A percentile compares a stretch with the other conserved stretches of the same genome.
These are phyloP conservation scores for Seira musarum DNA, from an alignment of 2,888 invertebrate genomes.

Conservation along the genomic window DNA sequence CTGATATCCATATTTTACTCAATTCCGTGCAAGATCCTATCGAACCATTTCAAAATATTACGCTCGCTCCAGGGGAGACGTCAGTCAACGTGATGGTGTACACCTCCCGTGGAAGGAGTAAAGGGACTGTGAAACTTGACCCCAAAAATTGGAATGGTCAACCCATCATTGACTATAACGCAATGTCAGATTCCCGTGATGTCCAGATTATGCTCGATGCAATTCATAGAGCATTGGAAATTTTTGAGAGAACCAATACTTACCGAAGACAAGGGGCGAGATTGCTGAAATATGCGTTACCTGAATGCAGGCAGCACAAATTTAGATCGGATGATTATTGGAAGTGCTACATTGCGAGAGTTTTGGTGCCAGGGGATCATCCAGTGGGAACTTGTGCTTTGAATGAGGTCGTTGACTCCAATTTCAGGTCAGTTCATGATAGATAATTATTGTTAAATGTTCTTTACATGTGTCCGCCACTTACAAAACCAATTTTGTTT, in stretches of 20 bases:
- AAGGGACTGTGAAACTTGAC: conserved; percentile 35
- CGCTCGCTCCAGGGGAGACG: neutral
- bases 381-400: conserved; percentile 27
- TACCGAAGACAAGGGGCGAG: conserved; percentile 33
- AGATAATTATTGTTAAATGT: too few relatives aligned
- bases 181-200: conserved; percentile 26
- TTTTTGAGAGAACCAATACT: conserved; percentile 19
- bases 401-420: conserved; percentile 47
- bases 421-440: conserved; percentile 39
- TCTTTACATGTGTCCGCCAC: too few relatives aligned
- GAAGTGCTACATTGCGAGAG: conserved; percentile 35
- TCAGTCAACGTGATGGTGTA: neutral
- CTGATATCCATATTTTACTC: conserved; percentile 47
- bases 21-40: neutral
- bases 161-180: conserved; percentile 25
- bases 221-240: conserved; percentile 12
- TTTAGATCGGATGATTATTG: conserved; percentile 30
- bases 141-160: conserved; percentile 7
- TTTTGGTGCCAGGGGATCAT: conserved; percentile 14
- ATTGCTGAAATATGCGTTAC: neutral
- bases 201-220: conserved; percentile 34
- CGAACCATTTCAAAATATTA: neutral
- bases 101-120: conserved; percentile 38
- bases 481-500: neutral
- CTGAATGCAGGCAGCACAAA: neutral